A percentile compares a stretch with the other conserved stretches of the same genome.
Conservation (phyloP, 2,888 invertebrate species). For the Nomada hirtipes region DNA sequence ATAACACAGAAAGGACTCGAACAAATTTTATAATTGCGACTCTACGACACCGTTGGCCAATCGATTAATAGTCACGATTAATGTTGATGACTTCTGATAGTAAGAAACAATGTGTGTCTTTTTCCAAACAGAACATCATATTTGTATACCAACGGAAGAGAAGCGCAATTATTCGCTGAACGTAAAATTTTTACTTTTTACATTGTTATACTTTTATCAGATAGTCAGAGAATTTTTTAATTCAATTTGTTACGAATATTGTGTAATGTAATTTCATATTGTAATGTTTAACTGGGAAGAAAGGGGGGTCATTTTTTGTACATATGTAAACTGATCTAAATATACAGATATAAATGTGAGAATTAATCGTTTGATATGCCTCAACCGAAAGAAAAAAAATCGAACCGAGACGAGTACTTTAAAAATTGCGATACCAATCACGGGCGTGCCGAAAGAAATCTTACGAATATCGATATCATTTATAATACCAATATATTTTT, state of each 20-base stretch:
- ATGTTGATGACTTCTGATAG: conserved; percentile 10
- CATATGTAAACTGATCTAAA: conserved; percentile 30
- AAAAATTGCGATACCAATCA: neutral
- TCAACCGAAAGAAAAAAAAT: neutral
- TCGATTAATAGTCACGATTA: conserved; percentile 11
- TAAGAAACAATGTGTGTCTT: neutral
- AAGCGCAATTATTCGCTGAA: neutral
- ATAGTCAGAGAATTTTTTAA: conserved; percentile 16
- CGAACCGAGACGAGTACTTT: neutral
- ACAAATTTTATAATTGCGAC: conserved; percentile 38
- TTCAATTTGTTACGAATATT: conserved; percentile 13
- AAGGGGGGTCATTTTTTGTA: conserved; percentile 44
- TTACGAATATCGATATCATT: conserved; percentile 69
- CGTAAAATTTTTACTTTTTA: conserved; percentile 25
- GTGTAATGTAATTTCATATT: conserved; percentile 38
- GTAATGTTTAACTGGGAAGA: conserved; percentile 24
- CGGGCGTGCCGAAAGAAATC: conserved; percentile 39
- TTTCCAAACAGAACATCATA: conserved; percentile 13
- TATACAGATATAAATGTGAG: neutral
- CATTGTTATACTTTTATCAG: conserved; percentile 13
- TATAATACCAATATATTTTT: conserved; percentile 84
- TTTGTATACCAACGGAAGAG: neutral
- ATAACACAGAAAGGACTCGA: conserved; percentile 17
- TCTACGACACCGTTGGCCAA: conserved; percentile 6
- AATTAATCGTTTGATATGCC: neutral